Evolutionary conservation across 2,888 invertebrate genomes (phyloP).

Genomic region (Lampropteryx suffumata): DNA sequence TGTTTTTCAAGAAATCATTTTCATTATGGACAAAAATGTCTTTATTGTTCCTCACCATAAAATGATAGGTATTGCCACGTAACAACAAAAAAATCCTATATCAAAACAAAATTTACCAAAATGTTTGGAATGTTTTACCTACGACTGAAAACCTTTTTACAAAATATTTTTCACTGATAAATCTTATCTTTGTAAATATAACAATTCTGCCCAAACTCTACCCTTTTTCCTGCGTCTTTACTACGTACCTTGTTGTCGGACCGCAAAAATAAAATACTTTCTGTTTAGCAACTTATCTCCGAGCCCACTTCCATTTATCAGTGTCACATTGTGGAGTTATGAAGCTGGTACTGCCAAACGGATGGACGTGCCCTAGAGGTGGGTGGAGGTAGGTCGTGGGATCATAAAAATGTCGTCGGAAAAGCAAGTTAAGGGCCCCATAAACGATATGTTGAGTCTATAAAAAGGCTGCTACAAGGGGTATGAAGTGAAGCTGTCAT

Average conservation of each 20-base stretch:
- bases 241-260: conserved; percentile 6
- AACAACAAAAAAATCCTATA: no score
- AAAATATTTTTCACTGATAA: background rate
- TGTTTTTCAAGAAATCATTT: no score
- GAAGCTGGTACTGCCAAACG: conserved; percentile 28
- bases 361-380: conserved; percentile 18
- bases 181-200: conserved; percentile 4
- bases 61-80: no score
- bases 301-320: conserved; percentile 33
- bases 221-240: conserved; percentile 3
- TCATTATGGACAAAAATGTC: no score
- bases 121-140: no score
- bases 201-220: background rate
- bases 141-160: no score
- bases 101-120: no score
- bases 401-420: conserved; percentile 30
- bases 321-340: conserved; percentile 33
- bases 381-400: background rate
- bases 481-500: background rate
- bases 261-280: conserved; percentile 21
- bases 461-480: background rate
- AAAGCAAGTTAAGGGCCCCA: conserved; percentile 12
- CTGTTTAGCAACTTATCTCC: conserved; percentile 26
- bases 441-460: background rate
- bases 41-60: no score